Evolutionary conservation across 2,888 invertebrate genomes (phyloP).

Genomic region (Endotricha flammealis): DNA sequence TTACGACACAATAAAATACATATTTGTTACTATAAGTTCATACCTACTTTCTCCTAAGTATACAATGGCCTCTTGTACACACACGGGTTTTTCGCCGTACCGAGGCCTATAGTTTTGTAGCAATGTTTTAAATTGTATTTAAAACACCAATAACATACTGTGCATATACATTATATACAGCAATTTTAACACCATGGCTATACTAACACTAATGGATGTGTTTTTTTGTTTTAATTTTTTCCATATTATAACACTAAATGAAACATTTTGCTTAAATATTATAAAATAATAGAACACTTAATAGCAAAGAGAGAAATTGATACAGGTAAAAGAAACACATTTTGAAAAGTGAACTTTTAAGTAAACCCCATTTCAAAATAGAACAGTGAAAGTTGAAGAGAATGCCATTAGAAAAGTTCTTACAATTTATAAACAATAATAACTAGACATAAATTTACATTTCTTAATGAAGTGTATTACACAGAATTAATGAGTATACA

Average conservation of each 20-base stretch:
- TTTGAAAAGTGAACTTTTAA: not conserved
- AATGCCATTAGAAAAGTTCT: slow-evolving; percentile 20
- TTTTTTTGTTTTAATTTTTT: slow-evolving; percentile 32
- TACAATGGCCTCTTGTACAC: no score
- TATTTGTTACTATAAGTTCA: slow-evolving; percentile 3
- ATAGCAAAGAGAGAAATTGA: slow-evolving; percentile 29
- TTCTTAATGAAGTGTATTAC: slow-evolving; percentile 25
- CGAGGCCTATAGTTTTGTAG: no score
- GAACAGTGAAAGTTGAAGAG: slow-evolving; percentile 12
- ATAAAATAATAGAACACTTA: slow-evolving; percentile 30
- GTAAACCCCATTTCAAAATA: slow-evolving; percentile 3
- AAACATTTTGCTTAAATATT: slow-evolving; percentile 23
- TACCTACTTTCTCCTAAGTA: no score
- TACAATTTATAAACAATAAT: slow-evolving; percentile 20
- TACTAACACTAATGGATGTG: slow-evolving; percentile 33
- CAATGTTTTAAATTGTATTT: slow-evolving; percentile 1
- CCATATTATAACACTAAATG: slow-evolving; percentile 32
- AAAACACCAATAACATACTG: slow-evolving; percentile 17
- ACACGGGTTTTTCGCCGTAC: no score
- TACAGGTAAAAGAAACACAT: slow-evolving; percentile 18
- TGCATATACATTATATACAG: slow-evolving; percentile 44
- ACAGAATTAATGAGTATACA: slow-evolving; percentile 37
- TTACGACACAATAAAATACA: slow-evolving; percentile 5
- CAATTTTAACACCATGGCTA: slow-evolving; percentile 28
- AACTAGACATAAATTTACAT: slow-evolving; percentile 22